Base-by-base conservation (phyloP, 2,888 invertebrate species). In the Agrochola lychnidis region DNA sequence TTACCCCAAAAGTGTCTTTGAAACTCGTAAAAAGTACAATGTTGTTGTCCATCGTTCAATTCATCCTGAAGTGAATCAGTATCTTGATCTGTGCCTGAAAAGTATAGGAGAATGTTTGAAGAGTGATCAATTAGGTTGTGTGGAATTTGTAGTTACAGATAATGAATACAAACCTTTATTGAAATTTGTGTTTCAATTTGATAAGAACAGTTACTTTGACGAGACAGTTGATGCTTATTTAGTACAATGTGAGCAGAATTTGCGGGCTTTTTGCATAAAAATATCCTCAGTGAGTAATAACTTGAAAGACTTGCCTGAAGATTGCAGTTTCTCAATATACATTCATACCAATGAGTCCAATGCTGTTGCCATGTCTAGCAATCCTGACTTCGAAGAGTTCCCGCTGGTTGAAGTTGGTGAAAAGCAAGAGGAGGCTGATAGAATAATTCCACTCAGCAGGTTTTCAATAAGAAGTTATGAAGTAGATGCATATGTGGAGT, bases 31-130 rank as follows among this genome's bases (percentile, higher is more conserved):
- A 88, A 97, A 98, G 86, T 98, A 98, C 90, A 97, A 97, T 67
- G 94, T 97, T 12, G 96, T 97, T 4, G 97, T 98, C 0, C 94
- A 97, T 88, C 96, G 97, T 79, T 97, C 97, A 42, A 94, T 97
- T 59, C 98, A 98, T 91, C 98, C 98, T 53, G 97, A 97, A 89
- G 94, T 98, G 0, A 97, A 97, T 83, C 95, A 97, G 69, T 98
- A 98, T 88, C 96, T 98, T 56, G 95, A 95, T 75, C 93, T 97
- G 76, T 96, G 97, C 79, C 89, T 97, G 70, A 97, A 96, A 92
- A 95, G 94, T 73, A 93, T 97, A 5, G 91, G 91, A 70, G 97
- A 96, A 88, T 96, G 97, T 88, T 89, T 97, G 25, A 97, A 96
- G 89, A 94, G 89, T 75, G 96, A 94, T 10, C 95, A 97, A 77